Evolutionary conservation across 2,888 invertebrate species (phyloP).

Genomic region (Endomychus coccineus): DNA sequence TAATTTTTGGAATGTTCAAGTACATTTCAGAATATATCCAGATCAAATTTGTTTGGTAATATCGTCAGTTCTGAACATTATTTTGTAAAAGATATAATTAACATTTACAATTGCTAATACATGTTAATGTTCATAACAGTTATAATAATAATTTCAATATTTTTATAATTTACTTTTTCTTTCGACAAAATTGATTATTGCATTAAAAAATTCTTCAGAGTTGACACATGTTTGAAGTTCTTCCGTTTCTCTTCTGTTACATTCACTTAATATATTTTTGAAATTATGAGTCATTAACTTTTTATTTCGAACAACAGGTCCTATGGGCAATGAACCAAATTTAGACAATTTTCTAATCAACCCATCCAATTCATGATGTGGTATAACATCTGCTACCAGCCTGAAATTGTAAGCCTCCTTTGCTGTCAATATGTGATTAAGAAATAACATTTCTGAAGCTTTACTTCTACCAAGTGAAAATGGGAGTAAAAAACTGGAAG

Average conservation of each 20-base stretch:
- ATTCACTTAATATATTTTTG: constrained; percentile 54
- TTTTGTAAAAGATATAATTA: too few species aligned
- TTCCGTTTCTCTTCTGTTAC: constrained; percentile 62
- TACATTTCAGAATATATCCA: too few species aligned
- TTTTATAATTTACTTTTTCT: constrained; percentile 38
- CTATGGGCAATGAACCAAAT: constrained; percentile 50
- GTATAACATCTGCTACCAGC: constrained; percentile 73
- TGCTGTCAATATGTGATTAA: constrained; percentile 72
- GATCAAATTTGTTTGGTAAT: too few species aligned
- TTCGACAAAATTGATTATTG: constrained; percentile 49
- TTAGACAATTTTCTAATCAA: constrained; percentile 51
- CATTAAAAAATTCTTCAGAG: constrained; percentile 59
- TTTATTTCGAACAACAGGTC: constrained; percentile 63
- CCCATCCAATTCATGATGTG: constrained; percentile 52
- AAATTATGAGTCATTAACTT: constrained; percentile 56
- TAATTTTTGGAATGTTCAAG: too few species aligned
- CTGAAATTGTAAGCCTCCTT: constrained; percentile 70
- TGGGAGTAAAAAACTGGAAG: constrained; percentile 81
- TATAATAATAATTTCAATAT: constrained; percentile 10
- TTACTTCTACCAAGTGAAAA: constrained; percentile 74
- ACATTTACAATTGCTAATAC: too few species aligned
- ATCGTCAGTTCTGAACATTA: too few species aligned
- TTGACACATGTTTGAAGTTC: constrained; percentile 56
- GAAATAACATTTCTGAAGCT: constrained; percentile 47
- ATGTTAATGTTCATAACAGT: constrained; percentile 1